Base-by-base conservation (phyloP, 2,797 vertebrate species). In the Alcedo quadribrachys region DNA sequence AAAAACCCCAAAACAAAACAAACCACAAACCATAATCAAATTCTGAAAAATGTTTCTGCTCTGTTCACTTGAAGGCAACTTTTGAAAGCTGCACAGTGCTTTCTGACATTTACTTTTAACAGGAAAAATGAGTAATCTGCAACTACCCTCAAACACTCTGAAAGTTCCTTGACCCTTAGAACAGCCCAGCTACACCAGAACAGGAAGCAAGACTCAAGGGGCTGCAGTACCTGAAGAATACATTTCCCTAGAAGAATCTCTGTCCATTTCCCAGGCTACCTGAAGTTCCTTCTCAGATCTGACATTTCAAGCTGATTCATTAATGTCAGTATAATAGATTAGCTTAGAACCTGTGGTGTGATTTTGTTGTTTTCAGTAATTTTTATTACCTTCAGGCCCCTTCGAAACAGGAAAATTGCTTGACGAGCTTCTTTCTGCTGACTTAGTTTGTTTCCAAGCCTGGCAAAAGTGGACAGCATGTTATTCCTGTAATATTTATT, bases 401-500 rank as follows among this genome's bases (percentile, higher is more conserved):
- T 98, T 96, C 97, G 98, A 92, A 98, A 98, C 53, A 99, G 98
- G 96, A 99, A 99, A 3, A 98, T 99, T 95, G 99, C 99, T 96
- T 99, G 99, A 42, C 99, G 98, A 12, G 98, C 98, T 42, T 99
- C 99, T 92, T 98, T 98, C 96, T 98, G 99, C 81, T 98, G 98
- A 94, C 85, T 98, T 78, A 98, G 94, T 93, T 97, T 98, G 95
- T 97, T 97, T 91, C 97, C 97, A 93, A 94, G 97, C 95, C 98
- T 97, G 93, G 96, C 93, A 79, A 98, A 97, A 81, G 96, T 81
- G n/a, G 97, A 91, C 10, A 96, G 71, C 37, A 97, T 54, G 46
- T 95, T 98, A 95, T 88, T 97, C 95, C 98, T 98, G 94, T 60
- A 97, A 97, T 67, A 93, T 67, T 66, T 60, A 46, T 81, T 76